phyloP scores from a whole-genome alignment of 1,140 invertebrate species.

The Eupristina koningsbergeri region DNA sequence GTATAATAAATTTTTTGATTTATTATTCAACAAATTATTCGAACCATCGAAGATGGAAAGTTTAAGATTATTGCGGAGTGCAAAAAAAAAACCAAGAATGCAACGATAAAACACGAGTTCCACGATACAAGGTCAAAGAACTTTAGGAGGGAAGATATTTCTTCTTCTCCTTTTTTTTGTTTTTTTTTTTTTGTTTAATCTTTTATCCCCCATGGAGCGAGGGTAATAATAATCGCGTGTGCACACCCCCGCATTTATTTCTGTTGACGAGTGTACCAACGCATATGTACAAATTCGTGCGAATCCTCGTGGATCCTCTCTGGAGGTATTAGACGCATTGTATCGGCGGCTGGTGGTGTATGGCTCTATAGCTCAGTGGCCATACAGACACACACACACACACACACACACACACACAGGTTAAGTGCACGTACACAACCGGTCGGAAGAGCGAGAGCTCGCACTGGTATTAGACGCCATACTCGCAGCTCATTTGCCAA shows the following conservation, averaged over 20 bases:
- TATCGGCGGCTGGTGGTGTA: constrained; percentile 25
- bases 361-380: too few relatives aligned
- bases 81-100: too few relatives aligned
- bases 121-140: constrained; percentile 18
- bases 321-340: constrained; percentile 55
- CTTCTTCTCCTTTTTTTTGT: constrained; percentile 21
- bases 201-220: not conserved
- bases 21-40: too few relatives aligned
- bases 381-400: too few relatives aligned
- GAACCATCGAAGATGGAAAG: too few relatives aligned
- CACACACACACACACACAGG: not conserved
- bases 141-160: not conserved
- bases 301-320: constrained; percentile 53
- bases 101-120: not conserved
- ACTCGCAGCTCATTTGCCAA: constrained; percentile 72
- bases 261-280: constrained; percentile 56
- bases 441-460: not conserved
- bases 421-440: not conserved
- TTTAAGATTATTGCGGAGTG: too few relatives aligned
- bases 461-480: constrained; percentile 65
- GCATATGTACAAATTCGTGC: constrained; percentile 5
- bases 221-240: constrained; percentile 3
- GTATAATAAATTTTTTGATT: too few relatives aligned
- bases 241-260: constrained; percentile 33
- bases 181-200: not conserved